Evolutionary conservation across 30 jellyfish, hydroid and myxozoan species (phyloP), one percentile per base, ranked within the genome.

Genomic region (Aurelia aurita): DNA sequence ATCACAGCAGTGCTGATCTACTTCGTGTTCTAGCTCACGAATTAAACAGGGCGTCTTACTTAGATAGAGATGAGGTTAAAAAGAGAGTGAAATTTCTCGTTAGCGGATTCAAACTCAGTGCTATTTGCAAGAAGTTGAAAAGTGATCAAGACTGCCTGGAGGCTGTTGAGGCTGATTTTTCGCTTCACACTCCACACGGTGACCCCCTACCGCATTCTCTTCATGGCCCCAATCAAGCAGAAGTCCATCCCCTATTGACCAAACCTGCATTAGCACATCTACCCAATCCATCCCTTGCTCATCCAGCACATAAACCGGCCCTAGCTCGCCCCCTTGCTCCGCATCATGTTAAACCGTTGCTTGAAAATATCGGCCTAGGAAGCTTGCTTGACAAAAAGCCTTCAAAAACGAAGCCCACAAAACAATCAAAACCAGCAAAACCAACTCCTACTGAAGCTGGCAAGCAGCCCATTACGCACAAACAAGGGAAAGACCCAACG

Each of bases 111-210:
- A 74, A 69, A 55, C 93, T 68, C 19, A 83, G 93, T 46, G 93
- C 72, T 25, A 23, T 83, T 31, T 83, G 93, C 87, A 83, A 75
- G 74, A 71, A 54, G 26, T 46, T 61, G 2, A 83, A 71, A 44
- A 69, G 81, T 47, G 93, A 83, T 72, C 81, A 68, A 46, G 91
- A 83, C 82, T 83, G 93, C 60, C 77, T 83, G 12, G 93, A 83
- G 62, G 93, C 81, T 8, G 93, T 83, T 28, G 93, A 83, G 74
- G 87, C 87, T 6, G 93, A 83, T 58, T 83, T 83, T 57, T 68
- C 93, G 13, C 43, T 68, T 31, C 93, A 83, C 22, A 83, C 93
- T 0, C 93, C 93, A 14, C 64, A 51, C 22, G 80, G 69, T 11
- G 71, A 69, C 18, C 88, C 72, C 3, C 13, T 53, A 2, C 0